phyloP scores from a whole-genome alignment of 2,797 vertebrate species.

The Microcaecilia unicolor region DNA sequence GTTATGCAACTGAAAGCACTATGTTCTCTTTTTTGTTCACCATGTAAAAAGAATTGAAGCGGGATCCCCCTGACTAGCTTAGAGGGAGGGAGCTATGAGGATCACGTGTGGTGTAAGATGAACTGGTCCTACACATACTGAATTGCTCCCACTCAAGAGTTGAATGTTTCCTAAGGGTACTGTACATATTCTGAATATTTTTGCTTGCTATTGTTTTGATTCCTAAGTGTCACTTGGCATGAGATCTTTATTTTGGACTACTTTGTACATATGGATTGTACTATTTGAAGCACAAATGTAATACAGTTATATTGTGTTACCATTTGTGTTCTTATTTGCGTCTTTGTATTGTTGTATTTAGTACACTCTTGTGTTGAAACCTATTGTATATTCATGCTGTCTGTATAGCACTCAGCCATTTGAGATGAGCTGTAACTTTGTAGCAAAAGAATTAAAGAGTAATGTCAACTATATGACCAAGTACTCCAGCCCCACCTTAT shows the following conservation, averaged over 20 bases:
- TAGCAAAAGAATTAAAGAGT: slow-evolving; percentile 59
- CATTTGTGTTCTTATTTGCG: slow-evolving; percentile 61
- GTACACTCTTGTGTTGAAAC: slow-evolving; percentile 72
- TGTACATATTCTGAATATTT: slow-evolving; percentile 76
- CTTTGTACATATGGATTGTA: slow-evolving; percentile 93
- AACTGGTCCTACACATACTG: slow-evolving; percentile 60
- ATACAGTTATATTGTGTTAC: slow-evolving; percentile 99
- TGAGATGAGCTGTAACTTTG: slow-evolving; percentile 69
- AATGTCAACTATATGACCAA: slow-evolving; percentile 46
- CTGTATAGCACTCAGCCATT: slow-evolving; percentile 66
- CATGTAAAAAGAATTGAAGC: slow-evolving; percentile 77
- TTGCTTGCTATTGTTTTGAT: slow-evolving; percentile 70
- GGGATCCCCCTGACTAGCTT: slow-evolving; percentile 74
- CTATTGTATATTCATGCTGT: slow-evolving; percentile 66
- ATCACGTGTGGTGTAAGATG: slow-evolving; percentile 47
- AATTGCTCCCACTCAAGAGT: slow-evolving; percentile 59
- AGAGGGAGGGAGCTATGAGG: slow-evolving; percentile 68
- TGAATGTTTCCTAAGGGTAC: slow-evolving; percentile 65
- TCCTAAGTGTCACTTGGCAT: slow-evolving; percentile 85
- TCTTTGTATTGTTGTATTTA: slow-evolving; percentile 71
- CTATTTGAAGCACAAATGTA: slow-evolving; percentile 97
- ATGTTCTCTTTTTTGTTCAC: slow-evolving; percentile 64
- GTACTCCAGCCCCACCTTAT: neutral
- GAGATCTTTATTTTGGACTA: slow-evolving; percentile 95
- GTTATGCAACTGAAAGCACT: slow-evolving; percentile 56